phyloP scores from a whole-genome alignment of 1,140 invertebrate species.

The Drosophila suzukii region DNA sequence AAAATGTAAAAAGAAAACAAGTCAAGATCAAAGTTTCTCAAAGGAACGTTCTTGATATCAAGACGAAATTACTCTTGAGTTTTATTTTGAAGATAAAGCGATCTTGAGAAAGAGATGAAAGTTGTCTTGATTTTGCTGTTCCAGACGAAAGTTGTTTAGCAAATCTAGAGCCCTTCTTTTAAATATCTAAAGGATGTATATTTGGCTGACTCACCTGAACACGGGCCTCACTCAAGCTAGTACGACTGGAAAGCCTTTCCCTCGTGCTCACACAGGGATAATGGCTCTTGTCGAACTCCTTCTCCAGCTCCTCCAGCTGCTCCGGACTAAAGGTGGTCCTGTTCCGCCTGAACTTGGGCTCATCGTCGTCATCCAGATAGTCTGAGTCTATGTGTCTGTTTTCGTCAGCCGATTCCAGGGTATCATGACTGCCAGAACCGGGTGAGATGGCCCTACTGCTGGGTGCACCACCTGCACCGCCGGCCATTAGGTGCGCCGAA shows the following conservation, averaged over 20 bases:
- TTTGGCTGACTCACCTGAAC: slow-evolving; percentile 91
- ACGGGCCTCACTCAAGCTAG: slow-evolving; percentile 96
- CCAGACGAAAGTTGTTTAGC: too few species aligned
- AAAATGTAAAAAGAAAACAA: too few species aligned
- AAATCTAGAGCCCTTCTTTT: too few species aligned
- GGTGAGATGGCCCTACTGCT: slow-evolving; percentile 74
- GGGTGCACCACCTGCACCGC: slow-evolving; percentile 26
- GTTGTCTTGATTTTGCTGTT: too few species aligned
- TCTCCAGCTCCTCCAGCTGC: slow-evolving; percentile 96
- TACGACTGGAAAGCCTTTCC: slow-evolving; percentile 95
- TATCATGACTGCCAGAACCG: slow-evolving; percentile 83
- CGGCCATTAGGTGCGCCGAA: slow-evolving; percentile 55
- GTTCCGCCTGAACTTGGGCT: slow-evolving; percentile 95
- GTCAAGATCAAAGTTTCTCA: too few species aligned
- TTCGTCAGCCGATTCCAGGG: slow-evolving; percentile 80
- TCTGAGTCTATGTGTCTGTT: slow-evolving; percentile 87
- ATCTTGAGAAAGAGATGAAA: too few species aligned
- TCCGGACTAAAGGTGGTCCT: slow-evolving; percentile 97
- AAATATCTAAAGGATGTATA: too few species aligned
- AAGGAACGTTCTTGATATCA: too few species aligned
- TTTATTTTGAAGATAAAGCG: too few species aligned
- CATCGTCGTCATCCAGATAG: slow-evolving; percentile 91
- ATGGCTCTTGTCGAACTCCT: slow-evolving; percentile 98
- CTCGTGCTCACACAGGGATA: slow-evolving; percentile 97
- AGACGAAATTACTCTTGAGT: too few species aligned